Base-by-base conservation (phyloP, 2,797 vertebrate genomes). In the Pachyuromys duprasi region DNA sequence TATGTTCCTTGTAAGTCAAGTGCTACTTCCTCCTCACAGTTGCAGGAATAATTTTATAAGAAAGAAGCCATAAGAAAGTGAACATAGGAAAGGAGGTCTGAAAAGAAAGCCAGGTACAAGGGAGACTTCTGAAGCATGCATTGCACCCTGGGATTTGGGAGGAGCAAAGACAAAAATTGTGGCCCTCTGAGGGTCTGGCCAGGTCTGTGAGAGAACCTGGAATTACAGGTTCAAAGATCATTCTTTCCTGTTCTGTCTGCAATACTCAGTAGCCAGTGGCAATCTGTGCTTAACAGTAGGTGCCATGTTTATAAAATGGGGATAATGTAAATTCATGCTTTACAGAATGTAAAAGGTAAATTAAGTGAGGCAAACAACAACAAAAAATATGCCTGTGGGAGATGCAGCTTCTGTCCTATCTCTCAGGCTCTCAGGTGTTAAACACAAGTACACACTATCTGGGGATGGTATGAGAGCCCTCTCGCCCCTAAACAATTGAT, bases 301-400 rank as follows among this genome's bases (percentile, higher is more conserved):
- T 76, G 57, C 53, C 24, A 3, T 15, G 70, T 88, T 91, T 79
- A 88, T 92, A 82, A 93, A 91, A 94, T 33, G 74, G 57, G 63
- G 39, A 57, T 90, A 36, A 89, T 92, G 55, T 65, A 70, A 93
- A 90, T 75, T 55, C 31, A 39, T 92, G 69, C 24, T 89, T 95
- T 79, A 79, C 57, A 72, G 78, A 39, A 86, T 75, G 76, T 70
- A 69, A 78, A 93, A 57, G 74, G 79, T 88, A 67, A 93, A 89
- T 92, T 92, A 88, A 81, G 45, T 87, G 90, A 92, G 90, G 86
- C 76, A 62, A 92, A 42, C 75, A 67, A 84, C 74, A 65, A 88
- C 14, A 57, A 39, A 67, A 94, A 78, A 55, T 72, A 9, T 20
- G 67, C 69, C 69, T 5, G 11, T 63, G 83, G 65, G 87, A 90